Percentiles rank a stretch among this genome's conserved stretches.
phyloP scores from a whole-genome alignment of 2,888 invertebrate genomes.

The Dysmachus trigonus region DNA sequence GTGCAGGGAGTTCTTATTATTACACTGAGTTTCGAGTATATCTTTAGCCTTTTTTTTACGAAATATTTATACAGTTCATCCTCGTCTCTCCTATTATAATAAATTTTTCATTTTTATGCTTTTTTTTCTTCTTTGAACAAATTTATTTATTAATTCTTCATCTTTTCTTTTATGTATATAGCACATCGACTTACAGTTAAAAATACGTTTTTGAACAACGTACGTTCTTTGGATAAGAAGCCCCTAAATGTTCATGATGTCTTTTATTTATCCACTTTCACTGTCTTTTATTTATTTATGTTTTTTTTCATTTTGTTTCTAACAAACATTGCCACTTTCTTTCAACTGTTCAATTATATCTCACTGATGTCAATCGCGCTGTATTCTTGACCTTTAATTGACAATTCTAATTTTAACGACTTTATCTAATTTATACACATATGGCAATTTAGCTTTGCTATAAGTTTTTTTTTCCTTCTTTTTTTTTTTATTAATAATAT shows the following conservation, averaged over 20 bases:
- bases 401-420: constrained; percentile 29
- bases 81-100: constrained; percentile 1
- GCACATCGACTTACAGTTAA: constrained; percentile 42
- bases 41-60: constrained; percentile 25
- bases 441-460: constrained; percentile 35
- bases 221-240: neutral
- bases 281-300: neutral
- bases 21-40: constrained; percentile 38
- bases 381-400: constrained; percentile 7
- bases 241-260: neutral
- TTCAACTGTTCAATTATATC: neutral
- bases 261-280: neutral
- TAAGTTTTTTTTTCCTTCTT: neutral
- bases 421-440: constrained; percentile 38
- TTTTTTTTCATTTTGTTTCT: neutral
- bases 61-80: constrained; percentile 38
- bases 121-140: neutral
- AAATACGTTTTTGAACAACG: constrained; percentile 37
- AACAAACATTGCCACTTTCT: neutral
- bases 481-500: neutral
- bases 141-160: neutral
- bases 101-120: neutral
- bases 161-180: constrained; percentile 28
- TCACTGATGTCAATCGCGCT: constrained; percentile 18
- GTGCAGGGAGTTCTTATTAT: constrained; percentile 1